Evolutionary conservation across 2,113 vertebrate species (phyloP), one percentile per base, ranked within the genome.

Genomic region (Candoia aspera): DNA sequence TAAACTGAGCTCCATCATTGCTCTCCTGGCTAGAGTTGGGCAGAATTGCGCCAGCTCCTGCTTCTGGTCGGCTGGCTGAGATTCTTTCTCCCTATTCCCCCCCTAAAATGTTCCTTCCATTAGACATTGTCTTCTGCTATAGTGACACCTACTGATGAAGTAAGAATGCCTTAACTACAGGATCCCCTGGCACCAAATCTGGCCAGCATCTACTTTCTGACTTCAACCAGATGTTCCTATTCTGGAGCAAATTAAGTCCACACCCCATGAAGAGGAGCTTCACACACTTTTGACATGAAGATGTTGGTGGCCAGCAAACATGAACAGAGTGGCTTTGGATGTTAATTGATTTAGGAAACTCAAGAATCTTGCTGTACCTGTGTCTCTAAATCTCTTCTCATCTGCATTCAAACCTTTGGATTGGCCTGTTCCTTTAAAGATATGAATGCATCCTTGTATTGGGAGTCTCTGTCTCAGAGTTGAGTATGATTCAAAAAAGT

Each of bases 121-220:
- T 94, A 95, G 95, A 95, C 94, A 94, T 96, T 95, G 94, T 95
- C 95, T 94, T 96, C 96, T 96, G 95, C 95, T 96, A 96, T 92
- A 97, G 96, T 96, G 96, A 96, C 96, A 96, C 96, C 96, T 96
- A 96, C 95, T 96, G 96, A 97, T 97, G 96, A 97, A 96, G 96
- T 97, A 96, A 97, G 96, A 96, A 94, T 49, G 92, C 91, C 95
- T 96, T 95, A 96, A 95, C 95, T 94, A 23, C 53, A 68, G 0
- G 0, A 92, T 97, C 95, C 95, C 96, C 62, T 57, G 84, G 68
- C 96, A 96, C 93, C 95, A 93, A 95, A 95, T 6, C 87, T 90
- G 95, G 95, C 96, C 96, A 95, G 94, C 49, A 94, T 96, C 93
- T 96, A 96, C 96, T 97, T 97, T 96, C 96, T 96, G 94, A 95